Conservation (phyloP, 2,888 invertebrate genomes). For the Drosophila anomalata region DNA sequence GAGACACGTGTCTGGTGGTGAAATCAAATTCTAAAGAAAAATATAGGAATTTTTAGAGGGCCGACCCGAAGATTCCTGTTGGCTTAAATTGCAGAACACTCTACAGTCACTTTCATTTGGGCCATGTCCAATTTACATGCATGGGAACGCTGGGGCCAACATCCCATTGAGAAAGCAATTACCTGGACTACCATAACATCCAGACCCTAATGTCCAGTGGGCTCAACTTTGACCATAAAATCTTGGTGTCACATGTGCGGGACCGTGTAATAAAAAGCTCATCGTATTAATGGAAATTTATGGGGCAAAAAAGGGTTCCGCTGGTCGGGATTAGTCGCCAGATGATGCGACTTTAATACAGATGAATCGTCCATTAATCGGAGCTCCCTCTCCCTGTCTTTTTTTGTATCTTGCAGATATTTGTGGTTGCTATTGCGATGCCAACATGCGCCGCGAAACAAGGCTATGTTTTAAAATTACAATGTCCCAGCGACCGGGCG, state of each 20-base stretch:
- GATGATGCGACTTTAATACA: constrained; percentile 42
- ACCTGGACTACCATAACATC: constrained; percentile 37
- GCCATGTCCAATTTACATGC: constrained; percentile 33
- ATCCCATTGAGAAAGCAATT: constrained; percentile 58
- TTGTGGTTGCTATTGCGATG: constrained; percentile 82
- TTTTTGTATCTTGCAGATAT: constrained; percentile 66
- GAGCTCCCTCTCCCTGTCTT: constrained; percentile 5
- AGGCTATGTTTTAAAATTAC: constrained; percentile 80
- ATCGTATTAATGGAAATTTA: constrained; percentile 73
- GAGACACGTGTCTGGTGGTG: constrained; percentile 53
- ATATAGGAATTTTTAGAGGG: neutral
- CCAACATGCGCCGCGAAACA: constrained; percentile 81
- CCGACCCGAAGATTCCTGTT: neutral
- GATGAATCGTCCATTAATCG: constrained; percentile 42
- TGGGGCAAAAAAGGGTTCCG: constrained; percentile 45
- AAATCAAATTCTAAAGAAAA: neutral
- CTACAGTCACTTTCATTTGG: neutral
- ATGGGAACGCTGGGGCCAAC: constrained; percentile 52
- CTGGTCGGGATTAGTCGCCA: constrained; percentile 48
- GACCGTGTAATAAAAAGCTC: constrained; percentile 56
- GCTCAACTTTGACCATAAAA: constrained; percentile 62
- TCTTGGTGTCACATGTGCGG: constrained; percentile 57
- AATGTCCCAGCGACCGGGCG: constrained; percentile 76
- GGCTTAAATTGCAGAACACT: constrained; percentile 3
- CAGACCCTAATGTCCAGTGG: constrained; percentile 44